These are phyloP conservation scores for Ischnura elegans DNA, from an alignment of 2,888 invertebrate species.

Conservation along the genomic window DNA sequence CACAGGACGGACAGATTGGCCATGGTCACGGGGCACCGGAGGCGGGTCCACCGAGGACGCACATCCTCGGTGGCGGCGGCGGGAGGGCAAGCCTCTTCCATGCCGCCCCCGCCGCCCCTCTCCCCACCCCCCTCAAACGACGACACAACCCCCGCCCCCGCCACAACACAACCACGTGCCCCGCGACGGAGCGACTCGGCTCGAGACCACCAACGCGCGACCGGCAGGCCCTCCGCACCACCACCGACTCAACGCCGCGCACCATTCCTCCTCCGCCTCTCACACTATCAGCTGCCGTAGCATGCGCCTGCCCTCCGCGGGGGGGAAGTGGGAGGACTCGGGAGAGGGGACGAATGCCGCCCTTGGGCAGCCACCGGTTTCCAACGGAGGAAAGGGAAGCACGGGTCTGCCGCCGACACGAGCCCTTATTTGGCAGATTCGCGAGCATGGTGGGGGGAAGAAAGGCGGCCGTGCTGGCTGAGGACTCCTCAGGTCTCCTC, in stretches of 20 bases:
- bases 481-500: background rate
- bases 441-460: background rate
- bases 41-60: slow-evolving; percentile 24
- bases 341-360: slow-evolving; percentile 12
- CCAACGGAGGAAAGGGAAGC: background rate
- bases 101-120: background rate
- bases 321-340: slow-evolving; percentile 38
- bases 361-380: slow-evolving; percentile 30
- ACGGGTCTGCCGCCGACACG: background rate
- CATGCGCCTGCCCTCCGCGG: background rate
- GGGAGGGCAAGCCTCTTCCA: background rate
- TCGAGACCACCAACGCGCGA: background rate
- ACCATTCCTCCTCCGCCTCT: slow-evolving; percentile 4
- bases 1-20: slow-evolving; percentile 58
- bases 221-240: too few species aligned
- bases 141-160: background rate
- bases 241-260: background rate
- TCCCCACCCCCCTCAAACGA: background rate
- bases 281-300: slow-evolving; percentile 9
- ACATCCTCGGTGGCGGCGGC: slow-evolving; percentile 39
- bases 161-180: slow-evolving; percentile 20
- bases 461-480: background rate
- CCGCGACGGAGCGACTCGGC: background rate
- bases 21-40: slow-evolving; percentile 56
- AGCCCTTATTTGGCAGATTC: slow-evolving; percentile 9